Evolutionary conservation across 2,797 vertebrate genomes (phyloP).

Genomic region (Steatocranus sp.): DNA sequence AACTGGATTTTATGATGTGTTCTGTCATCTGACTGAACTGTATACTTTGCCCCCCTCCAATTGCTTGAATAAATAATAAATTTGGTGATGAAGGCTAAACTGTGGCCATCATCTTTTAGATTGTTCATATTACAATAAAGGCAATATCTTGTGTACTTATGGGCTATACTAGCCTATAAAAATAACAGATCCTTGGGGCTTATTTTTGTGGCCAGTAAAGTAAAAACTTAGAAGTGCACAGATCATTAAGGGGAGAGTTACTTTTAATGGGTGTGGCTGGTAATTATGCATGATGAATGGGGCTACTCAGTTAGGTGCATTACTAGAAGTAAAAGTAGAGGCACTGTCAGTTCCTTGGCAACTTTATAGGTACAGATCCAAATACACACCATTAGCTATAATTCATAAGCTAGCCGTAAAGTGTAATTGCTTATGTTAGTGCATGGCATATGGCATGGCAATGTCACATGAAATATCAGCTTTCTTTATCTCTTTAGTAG

Average conservation of each 20-base stretch:
- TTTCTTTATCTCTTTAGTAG: not conserved
- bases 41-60: not conserved
- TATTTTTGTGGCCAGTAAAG: not conserved
- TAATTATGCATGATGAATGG: not conserved
- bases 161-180: not conserved
- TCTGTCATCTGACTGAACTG: not conserved
- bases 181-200: not conserved
- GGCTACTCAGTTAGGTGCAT: not conserved
- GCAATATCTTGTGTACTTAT: not conserved
- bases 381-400: not conserved
- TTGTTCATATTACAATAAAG: not conserved
- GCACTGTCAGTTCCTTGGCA: not conserved
- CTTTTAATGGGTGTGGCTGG: not conserved
- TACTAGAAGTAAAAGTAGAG: not conserved
- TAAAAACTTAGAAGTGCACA: not conserved
- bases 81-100: not conserved
- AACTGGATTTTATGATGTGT: not conserved
- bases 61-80: not conserved
- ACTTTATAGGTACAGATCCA: not conserved
- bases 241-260: not conserved
- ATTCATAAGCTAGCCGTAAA: not conserved
- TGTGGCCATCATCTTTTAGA: not conserved
- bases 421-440: not conserved
- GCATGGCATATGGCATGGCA: not conserved
- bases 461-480: not conserved